Conservation (phyloP, 23 tunicate genomes). For the Halocynthia roretzi region DNA sequence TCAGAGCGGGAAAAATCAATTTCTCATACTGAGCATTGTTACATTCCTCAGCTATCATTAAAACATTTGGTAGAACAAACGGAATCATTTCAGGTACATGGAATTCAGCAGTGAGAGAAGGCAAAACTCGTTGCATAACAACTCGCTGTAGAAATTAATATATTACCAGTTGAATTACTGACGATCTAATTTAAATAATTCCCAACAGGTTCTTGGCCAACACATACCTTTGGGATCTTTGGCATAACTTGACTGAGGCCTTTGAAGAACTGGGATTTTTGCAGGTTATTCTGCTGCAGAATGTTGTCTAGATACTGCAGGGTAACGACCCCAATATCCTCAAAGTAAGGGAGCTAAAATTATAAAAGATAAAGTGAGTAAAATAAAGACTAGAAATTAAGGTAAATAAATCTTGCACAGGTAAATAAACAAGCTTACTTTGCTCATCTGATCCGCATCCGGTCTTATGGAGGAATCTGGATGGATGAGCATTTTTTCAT, state of each 20-base stretch:
- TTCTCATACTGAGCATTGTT: conserved; percentile 31
- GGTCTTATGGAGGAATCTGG: conserved; percentile 77
- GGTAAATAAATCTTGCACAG: neutral
- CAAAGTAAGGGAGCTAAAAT: conserved; percentile 84
- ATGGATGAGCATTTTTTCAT: conserved; percentile 83
- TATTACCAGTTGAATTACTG: neutral
- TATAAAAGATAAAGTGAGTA: neutral
- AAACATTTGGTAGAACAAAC: conserved; percentile 77
- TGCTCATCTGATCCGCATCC: conserved; percentile 80
- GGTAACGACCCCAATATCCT: conserved; percentile 84
- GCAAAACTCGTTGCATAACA: conserved; percentile 67
- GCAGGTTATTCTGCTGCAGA: conserved; percentile 72
- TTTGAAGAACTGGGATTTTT: conserved; percentile 88
- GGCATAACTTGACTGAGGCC: conserved; percentile 62
- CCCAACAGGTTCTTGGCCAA: neutral
- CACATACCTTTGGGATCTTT: conserved; percentile 70
- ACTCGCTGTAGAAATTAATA: conserved; percentile 47
- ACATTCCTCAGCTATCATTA: conserved; percentile 77
- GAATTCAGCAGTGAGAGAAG: conserved; percentile 61
- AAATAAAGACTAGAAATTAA: neutral
- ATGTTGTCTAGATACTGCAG: conserved; percentile 86
- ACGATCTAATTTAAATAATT: neutral
- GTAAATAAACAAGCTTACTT: conserved; percentile 19
- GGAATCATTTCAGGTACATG: conserved; percentile 78
- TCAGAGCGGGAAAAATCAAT: conserved; percentile 46